A percentile compares a stretch with the other conserved stretches of the same genome.
phyloP scores from a whole-genome alignment of 2,797 vertebrate species.

The Neosalanx taihuensis region DNA sequence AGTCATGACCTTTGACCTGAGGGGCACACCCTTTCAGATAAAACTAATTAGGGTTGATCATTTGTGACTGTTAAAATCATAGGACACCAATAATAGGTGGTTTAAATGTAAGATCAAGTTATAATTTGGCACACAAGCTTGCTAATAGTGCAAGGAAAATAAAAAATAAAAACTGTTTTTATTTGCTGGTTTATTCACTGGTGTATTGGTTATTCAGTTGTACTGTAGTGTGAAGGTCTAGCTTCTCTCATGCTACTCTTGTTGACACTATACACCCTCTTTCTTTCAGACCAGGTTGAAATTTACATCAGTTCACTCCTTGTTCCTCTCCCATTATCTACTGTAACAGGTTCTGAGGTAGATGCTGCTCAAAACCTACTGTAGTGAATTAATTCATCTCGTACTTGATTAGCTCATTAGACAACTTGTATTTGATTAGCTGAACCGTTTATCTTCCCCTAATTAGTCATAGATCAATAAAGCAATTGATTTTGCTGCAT shows the following conservation, averaged over 20 bases:
- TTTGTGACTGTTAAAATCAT: constrained; percentile 63
- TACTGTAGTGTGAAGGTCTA: neutral
- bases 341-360: neutral
- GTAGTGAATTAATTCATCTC: constrained; percentile 69
- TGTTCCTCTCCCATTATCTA: no score
- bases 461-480: constrained; percentile 82
- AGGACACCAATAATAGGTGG: constrained; percentile 48
- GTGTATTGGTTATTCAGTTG: neutral
- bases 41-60: constrained; percentile 79
- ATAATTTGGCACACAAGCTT: constrained; percentile 26
- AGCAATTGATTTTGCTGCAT: constrained; percentile 78
- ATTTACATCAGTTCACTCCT: neutral
- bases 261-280: no score
- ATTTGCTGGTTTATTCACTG: neutral
- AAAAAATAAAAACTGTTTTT: neutral
- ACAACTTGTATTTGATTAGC: constrained; percentile 73
- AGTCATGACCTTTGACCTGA: constrained; percentile 76
- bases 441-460: constrained; percentile 76
- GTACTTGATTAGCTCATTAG: constrained; percentile 71
- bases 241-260: no score
- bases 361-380: constrained; percentile 45
- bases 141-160: neutral
- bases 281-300: neutral
- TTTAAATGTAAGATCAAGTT: constrained; percentile 32
- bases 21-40: constrained; percentile 68